Conservation (phyloP, 2,797 vertebrate genomes). For the Psittacula derbiana region DNA sequence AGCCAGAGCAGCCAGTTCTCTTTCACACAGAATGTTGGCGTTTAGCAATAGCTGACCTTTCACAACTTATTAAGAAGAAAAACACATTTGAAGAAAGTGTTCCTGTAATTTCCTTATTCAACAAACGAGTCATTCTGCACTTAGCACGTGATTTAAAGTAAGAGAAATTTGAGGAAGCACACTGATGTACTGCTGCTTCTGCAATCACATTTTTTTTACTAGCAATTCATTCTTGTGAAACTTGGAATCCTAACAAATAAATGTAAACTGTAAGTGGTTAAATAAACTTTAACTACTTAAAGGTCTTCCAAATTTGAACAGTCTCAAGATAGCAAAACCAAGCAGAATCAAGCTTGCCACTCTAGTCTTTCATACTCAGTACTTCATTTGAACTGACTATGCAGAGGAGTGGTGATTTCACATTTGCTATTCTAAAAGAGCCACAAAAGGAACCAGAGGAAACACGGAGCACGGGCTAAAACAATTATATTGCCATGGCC, state of each 20-base stretch:
- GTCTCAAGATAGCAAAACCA: neutral
- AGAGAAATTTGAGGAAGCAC: neutral
- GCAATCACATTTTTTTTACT: neutral
- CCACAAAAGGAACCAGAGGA: neutral
- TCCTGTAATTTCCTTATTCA: constrained; percentile 30
- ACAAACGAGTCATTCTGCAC: neutral
- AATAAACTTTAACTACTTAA: neutral
- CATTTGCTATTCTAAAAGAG: neutral
- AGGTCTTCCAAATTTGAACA: neutral
- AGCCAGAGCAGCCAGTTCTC: neutral
- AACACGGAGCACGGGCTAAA: neutral
- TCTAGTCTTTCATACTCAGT: neutral
- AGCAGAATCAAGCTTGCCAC: neutral
- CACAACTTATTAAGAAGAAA: neutral
- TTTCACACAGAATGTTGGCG: neutral
- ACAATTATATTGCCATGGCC: neutral
- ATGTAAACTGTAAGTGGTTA: neutral
- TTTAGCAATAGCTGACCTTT: constrained; percentile 46
- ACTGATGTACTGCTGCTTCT: neutral
- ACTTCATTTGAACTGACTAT: neutral
- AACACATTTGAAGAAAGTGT: constrained; percentile 30
- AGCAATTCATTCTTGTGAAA: neutral
- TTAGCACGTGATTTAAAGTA: neutral
- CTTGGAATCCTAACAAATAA: neutral
- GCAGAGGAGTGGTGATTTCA: neutral